These are phyloP conservation scores for Pagetopsis macropterus DNA, from an alignment of 2,797 vertebrate genomes.

Conservation along the genomic window DNA sequence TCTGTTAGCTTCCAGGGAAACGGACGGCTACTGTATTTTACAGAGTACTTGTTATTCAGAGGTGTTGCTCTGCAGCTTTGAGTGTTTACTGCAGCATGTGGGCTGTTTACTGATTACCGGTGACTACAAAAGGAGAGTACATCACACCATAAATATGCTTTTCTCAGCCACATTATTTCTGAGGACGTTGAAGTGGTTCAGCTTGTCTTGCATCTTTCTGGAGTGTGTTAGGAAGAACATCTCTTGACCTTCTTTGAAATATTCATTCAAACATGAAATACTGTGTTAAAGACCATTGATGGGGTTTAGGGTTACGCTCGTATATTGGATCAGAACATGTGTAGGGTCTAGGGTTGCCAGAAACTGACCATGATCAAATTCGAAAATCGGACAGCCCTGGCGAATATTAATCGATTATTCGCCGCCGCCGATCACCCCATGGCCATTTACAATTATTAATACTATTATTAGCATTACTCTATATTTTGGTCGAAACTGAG, in stretches of 20 bases:
- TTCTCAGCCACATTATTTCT: conserved; percentile 26
- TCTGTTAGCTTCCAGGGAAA: conserved; percentile 39
- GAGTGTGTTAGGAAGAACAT: conserved; percentile 12
- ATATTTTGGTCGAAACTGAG: no score
- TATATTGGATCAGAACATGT: no score
- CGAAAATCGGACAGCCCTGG: no score
- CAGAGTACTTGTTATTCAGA: conserved; percentile 53
- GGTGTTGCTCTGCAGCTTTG: conserved; percentile 32
- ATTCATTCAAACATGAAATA: conserved; percentile 7
- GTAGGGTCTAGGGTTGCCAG: no score
- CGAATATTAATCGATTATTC: no score
- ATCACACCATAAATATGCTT: conserved; percentile 37
- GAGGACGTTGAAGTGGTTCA: conserved; percentile 25
- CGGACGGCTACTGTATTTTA: conserved; percentile 39
- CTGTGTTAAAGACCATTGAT: not conserved
- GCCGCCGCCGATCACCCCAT: no score
- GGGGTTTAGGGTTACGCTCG: no score
- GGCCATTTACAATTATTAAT: no score
- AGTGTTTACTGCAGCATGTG: conserved; percentile 46
- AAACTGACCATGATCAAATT: no score
- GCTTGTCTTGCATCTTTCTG: conserved; percentile 25
- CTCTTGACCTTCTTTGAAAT: conserved; percentile 35
- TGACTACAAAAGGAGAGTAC: conserved; percentile 52
- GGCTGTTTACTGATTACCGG: conserved; percentile 63
- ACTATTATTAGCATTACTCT: no score